These are phyloP conservation scores for Sebastes iracundus DNA, from an alignment of 2,797 vertebrate genomes.

Conservation along the genomic window DNA sequence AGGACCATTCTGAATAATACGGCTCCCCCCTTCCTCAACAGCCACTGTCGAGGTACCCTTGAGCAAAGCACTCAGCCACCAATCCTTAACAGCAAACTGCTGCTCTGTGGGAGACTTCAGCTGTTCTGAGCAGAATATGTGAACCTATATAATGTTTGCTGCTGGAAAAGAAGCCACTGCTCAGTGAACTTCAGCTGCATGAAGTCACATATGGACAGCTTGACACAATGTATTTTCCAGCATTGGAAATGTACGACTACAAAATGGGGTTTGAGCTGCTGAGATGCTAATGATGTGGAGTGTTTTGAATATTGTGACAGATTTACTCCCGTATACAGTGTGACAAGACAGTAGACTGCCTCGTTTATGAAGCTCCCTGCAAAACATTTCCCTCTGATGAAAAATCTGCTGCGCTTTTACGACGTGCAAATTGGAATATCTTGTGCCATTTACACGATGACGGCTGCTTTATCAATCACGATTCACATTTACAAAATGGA, in stretches of 20 bases:
- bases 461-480: neutral
- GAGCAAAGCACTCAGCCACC: conserved; percentile 8
- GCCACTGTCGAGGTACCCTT: neutral
- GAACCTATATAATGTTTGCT: neutral
- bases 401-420: neutral
- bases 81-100: neutral
- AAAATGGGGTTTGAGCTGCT: neutral
- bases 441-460: neutral
- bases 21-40: neutral
- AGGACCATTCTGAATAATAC: neutral
- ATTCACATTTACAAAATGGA: neutral
- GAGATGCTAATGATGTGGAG: neutral
- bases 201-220: neutral
- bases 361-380: neutral
- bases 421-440: neutral
- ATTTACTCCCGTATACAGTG: neutral
- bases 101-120: neutral
- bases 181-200: neutral
- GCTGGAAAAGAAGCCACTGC: conserved; percentile 14
- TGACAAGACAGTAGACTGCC: neutral
- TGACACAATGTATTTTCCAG: neutral
- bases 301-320: conserved; percentile 19
- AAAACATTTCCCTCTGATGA: neutral
- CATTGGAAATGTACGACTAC: neutral
- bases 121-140: neutral